phyloP scores from a whole-genome alignment of 35 echinoderm and acorn worm genomes.

The Patiria miniata region DNA sequence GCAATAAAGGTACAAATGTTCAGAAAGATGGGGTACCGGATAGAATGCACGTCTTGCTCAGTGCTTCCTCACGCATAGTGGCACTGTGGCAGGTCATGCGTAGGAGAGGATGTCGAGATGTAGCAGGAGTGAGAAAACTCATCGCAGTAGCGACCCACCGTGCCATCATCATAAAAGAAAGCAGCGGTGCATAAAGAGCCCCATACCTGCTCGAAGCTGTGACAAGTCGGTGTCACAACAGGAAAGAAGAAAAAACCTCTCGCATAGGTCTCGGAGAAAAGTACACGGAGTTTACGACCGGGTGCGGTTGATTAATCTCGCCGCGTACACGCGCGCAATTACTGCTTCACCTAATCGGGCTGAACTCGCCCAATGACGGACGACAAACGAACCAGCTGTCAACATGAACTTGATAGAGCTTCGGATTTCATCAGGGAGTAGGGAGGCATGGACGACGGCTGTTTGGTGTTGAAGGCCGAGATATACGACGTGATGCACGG shows the following conservation, averaged over 20 bases:
- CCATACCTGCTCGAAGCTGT: background rate
- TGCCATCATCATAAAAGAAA: background rate
- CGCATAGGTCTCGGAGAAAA: background rate
- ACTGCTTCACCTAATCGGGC: background rate
- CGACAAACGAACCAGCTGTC: conserved; percentile 21
- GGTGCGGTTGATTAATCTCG: background rate
- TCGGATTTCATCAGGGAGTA: background rate
- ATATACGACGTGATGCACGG: background rate
- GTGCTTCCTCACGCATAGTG: too few species aligned
- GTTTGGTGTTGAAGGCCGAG: background rate
- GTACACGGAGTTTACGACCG: conserved; percentile 6
- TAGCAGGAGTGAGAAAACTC: background rate
- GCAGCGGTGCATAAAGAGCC: background rate
- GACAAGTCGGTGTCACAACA: background rate
- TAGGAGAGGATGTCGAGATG: background rate
- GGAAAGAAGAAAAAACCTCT: background rate
- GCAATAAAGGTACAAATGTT: too few species aligned
- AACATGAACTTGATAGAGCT: conserved; percentile 13
- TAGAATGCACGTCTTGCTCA: too few species aligned
- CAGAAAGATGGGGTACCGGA: too few species aligned
- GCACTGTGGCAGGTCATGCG: background rate
- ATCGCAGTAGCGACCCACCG: background rate
- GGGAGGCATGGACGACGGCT: background rate
- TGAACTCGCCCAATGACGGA: background rate
- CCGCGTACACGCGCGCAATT: background rate